Evolutionary conservation across 1,140 invertebrate genomes (phyloP), one percentile per base, ranked within the genome.

Genomic region (Ylistrum balloti): DNA sequence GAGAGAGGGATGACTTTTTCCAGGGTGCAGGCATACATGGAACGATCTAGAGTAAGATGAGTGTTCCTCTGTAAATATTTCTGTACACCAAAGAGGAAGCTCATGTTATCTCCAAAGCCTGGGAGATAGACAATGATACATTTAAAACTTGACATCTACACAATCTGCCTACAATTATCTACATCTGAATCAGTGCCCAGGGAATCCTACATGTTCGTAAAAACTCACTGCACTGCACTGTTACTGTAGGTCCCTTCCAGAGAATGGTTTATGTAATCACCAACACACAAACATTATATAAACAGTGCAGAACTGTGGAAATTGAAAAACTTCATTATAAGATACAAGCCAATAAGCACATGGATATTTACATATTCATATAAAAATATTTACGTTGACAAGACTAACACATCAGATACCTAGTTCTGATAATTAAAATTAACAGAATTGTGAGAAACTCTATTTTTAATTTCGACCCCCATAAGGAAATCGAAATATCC

Each of bases 121-220:
- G n/a, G 22, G n/a, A 74, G 56, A 74, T 74, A 74, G n/a, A 74
- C 56, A 74, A 74, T 74, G 56, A 74, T 74, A 74, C n/a, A 28
- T 74, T 28, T 74, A 74, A 28, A 74, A 74, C 9, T n/a, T n/a
- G 56, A 74, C 56, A 74, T 74, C 22, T 74, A 74, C 56, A 56
- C 45, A 28, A n/a, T 74, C 56, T 74, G n/a, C 56, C 56, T 11
- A 74, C 56, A 74, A 74, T 74, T 74, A 74, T 74, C 56, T 74
- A 74, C 56, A 74, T 74, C 15, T 74, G 56, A 74, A 74, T 74
- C 56, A 28, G 56, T 17, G 56, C 56, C 56, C n/a, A 74, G 56
- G 56, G 56, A 74, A 74, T 74, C 56, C n/a, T 0, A 28, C 22
- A 28, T n/a, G 2, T 74, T n/a, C 56, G 17, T n/a, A 74, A 74